Conservation (phyloP, 2,113 vertebrate species). For the Papio anubis region DNA sequence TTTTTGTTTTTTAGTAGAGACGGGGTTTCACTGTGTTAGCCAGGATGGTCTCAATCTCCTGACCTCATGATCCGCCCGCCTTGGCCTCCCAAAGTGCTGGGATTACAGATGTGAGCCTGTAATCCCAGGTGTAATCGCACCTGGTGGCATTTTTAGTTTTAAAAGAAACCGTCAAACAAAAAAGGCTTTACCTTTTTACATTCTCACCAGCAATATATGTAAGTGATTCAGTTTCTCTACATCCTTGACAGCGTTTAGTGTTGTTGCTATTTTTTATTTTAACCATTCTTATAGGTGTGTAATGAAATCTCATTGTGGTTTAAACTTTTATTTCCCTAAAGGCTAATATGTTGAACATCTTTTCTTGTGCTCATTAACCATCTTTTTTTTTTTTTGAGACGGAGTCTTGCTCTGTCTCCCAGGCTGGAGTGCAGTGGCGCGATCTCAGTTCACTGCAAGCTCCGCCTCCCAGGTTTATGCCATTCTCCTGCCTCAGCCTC, state of each 20-base stretch:
- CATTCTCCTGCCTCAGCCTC: no score
- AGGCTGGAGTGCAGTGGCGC: no score
- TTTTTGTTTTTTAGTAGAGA: no score
- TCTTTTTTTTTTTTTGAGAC: not conserved
- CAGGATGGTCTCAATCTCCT: no score
- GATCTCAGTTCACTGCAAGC: rapidly evolving
- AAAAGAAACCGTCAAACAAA: not conserved
- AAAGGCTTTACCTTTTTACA: not conserved
- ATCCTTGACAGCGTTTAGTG: not conserved
- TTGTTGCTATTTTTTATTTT: not conserved
- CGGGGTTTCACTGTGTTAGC: no score
- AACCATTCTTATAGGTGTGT: not conserved
- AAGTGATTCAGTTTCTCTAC: not conserved
- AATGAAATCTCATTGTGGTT: not conserved
- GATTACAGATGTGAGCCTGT: no score
- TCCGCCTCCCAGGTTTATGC: no score
- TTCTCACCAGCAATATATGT: not conserved
- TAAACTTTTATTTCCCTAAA: not conserved
- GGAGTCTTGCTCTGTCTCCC: not conserved
- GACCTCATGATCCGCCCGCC: no score
- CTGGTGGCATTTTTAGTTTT: not conserved
- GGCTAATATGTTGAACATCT: not conserved
- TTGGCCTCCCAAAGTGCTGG: no score
- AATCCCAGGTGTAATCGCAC: no score
- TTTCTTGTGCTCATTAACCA: not conserved